Percentiles rank a stretch among this genome's conserved stretches.
Conservation (phyloP, 2,113 vertebrate species). For the Centropus bengalensis region DNA sequence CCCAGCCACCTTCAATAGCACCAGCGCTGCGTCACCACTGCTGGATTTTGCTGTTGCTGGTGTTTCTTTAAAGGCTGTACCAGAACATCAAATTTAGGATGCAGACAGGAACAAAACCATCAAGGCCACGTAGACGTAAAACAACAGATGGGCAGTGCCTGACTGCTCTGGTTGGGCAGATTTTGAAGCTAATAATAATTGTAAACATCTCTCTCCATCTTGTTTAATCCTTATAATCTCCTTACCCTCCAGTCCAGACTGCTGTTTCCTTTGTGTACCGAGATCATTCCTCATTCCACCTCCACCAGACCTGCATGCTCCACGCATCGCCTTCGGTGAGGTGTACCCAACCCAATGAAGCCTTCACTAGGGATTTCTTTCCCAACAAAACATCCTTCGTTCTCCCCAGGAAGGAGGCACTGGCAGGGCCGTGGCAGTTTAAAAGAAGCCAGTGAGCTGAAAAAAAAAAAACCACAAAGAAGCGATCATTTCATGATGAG, state of each 20-base stretch:
- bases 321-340: background rate
- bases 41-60: background rate
- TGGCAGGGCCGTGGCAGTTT: background rate
- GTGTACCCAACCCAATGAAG: fast-evolving
- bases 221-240: conserved; percentile 51
- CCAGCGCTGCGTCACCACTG: background rate
- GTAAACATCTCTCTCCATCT: conserved; percentile 20
- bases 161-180: background rate
- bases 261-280: background rate
- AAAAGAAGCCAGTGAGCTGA: background rate
- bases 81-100: background rate
- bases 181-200: conserved; percentile 48
- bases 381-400: background rate
- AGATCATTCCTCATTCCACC: background rate
- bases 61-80: background rate
- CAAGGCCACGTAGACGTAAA: background rate
- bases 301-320: fast-evolving
- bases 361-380: background rate
- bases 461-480: background rate
- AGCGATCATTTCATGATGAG: background rate
- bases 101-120: background rate
- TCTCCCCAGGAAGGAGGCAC: background rate
- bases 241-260: background rate
- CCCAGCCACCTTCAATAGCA: background rate
- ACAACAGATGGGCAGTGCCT: background rate